Percentiles rank a stretch among this genome's conserved stretches.
Evolutionary conservation across 1,140 invertebrate genomes (phyloP).

Genomic region (Archegozetes longisetosus): DNA sequence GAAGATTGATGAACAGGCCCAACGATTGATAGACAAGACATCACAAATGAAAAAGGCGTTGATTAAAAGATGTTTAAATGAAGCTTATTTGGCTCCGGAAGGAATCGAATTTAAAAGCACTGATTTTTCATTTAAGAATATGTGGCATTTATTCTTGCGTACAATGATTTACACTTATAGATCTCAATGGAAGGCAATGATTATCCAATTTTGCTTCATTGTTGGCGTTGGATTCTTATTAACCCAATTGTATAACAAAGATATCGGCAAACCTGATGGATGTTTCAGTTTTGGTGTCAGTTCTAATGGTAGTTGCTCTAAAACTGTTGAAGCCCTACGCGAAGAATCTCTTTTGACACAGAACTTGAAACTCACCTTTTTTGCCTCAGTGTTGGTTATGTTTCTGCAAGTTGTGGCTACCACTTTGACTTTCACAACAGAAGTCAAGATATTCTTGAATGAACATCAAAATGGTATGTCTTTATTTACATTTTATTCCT

Average conservation of each 20-base stretch:
- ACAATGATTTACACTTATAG: background rate
- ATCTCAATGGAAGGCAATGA: background rate
- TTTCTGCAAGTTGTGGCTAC: background rate
- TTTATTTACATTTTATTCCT: background rate
- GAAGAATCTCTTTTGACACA: background rate
- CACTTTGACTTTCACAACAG: background rate
- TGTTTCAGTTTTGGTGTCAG: background rate
- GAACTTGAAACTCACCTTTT: background rate
- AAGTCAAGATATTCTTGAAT: background rate
- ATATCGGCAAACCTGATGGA: background rate
- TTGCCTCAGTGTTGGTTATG: background rate
- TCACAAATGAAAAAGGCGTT: background rate
- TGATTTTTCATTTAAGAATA: background rate
- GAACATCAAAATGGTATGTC: slow-evolving; percentile 10
- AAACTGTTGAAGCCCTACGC: background rate
- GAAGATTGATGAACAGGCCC: background rate
- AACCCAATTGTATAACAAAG: background rate
- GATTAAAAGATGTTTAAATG: background rate
- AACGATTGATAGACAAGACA: background rate
- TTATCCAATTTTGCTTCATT: background rate
- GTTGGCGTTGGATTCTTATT: background rate
- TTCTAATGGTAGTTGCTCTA: background rate
- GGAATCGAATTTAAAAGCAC: background rate
- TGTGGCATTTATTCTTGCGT: background rate
- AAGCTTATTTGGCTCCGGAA: background rate